phyloP scores from a whole-genome alignment of 2,797 vertebrate genomes.

The Synaphobranchus kaupii region DNA sequence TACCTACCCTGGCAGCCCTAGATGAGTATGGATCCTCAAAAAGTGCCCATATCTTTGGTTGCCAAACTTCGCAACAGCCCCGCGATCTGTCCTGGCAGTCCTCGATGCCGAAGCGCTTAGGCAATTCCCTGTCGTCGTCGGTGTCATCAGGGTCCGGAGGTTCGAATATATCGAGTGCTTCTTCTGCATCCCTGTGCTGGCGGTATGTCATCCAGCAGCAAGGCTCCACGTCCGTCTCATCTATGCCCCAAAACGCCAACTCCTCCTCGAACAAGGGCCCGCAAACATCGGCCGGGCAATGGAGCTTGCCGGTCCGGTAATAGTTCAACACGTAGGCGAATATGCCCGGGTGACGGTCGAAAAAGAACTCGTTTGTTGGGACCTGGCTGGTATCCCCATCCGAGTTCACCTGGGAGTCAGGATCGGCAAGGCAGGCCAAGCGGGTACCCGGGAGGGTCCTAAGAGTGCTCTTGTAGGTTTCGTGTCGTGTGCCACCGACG shows the following conservation, averaged over 20 bases:
- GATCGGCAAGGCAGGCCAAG: conserved; percentile 89
- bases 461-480: conserved; percentile 96
- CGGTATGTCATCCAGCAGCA: conserved; percentile 99
- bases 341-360: conserved; percentile 94
- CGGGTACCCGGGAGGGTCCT: conserved; percentile 92
- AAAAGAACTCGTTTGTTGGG: conserved; percentile 83
- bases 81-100: conserved; percentile 78
- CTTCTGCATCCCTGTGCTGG: conserved; percentile 94
- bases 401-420: conserved; percentile 77
- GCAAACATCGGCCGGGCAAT: conserved; percentile 96
- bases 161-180: conserved; percentile 95
- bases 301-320: conserved; percentile 96
- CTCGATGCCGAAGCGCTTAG: conserved; percentile 83
- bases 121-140: conserved; percentile 75
- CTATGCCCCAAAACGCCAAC: conserved; percentile 95
- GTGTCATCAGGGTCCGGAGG: conserved; percentile 81
- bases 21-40: conserved; percentile 98
- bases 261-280: conserved; percentile 98
- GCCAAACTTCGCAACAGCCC: conserved; percentile 83
- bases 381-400: conserved; percentile 69
- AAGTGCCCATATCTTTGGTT: conserved; percentile 91
- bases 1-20: conserved; percentile 90
- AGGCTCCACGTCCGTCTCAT: conserved; percentile 98
- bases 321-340: conserved; percentile 98
- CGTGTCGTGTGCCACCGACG: conserved; percentile 94